Evolutionary conservation across 2,888 invertebrate genomes (phyloP).

Genomic region (Linnaemya vulpina): DNA sequence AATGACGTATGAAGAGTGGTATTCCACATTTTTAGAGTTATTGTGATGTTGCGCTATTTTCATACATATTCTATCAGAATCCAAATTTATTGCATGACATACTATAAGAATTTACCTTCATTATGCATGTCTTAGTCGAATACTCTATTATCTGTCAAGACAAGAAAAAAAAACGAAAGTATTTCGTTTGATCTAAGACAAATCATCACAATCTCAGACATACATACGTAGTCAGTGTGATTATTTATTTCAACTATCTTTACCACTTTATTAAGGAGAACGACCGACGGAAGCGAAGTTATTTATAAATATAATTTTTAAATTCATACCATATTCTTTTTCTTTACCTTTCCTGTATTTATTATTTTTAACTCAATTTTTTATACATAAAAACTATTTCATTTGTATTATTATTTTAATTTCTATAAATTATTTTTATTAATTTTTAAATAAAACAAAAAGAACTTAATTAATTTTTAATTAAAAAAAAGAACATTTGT

Average conservation of each 20-base stretch:
- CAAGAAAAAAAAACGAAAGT: no score
- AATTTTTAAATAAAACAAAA: conserved; percentile 48
- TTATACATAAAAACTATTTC: conserved; percentile 55
- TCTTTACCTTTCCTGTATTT: conserved; percentile 39
- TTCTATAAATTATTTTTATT: conserved; percentile 56
- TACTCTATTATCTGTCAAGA: no score
- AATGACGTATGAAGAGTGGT: no score
- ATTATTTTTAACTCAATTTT: conserved; percentile 38
- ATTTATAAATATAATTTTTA: conserved; percentile 7
- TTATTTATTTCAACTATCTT: background rate
- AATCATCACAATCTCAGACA: background rate
- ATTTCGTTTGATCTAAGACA: no score
- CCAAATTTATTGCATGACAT: no score
- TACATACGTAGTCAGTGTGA: background rate
- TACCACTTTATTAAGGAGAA: background rate
- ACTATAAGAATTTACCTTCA: no score
- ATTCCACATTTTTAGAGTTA: no score
- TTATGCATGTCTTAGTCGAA: no score
- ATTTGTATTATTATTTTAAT: conserved; percentile 54
- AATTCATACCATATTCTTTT: conserved; percentile 8
- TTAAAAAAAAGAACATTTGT: conserved; percentile 37
- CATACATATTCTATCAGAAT: no score
- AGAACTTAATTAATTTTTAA: conserved; percentile 60
- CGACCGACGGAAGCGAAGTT: background rate
- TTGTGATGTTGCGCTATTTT: no score